Evolutionary conservation across 1,140 invertebrate species (phyloP).

Genomic region (Listronotus oregonensis): DNA sequence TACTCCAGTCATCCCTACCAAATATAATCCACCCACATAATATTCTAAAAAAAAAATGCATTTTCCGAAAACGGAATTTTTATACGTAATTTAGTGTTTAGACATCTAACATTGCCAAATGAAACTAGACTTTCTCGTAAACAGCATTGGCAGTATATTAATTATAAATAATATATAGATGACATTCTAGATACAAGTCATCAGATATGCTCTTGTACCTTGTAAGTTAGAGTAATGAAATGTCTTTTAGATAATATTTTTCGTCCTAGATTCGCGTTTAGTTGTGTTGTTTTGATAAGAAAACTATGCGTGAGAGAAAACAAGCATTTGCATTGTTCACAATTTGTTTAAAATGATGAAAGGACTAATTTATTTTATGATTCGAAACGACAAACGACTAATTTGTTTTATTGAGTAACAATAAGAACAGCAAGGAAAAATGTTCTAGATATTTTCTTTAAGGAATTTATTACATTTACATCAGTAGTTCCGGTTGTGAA

Average conservation of each 20-base stretch:
- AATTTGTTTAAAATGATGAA: too few species aligned
- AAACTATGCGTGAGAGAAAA: constrained; percentile 3
- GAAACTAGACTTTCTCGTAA: constrained; percentile 15
- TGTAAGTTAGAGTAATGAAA: constrained; percentile 14
- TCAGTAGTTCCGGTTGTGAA: too few species aligned
- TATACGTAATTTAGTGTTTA: neutral
- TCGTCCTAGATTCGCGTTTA: constrained; percentile 6
- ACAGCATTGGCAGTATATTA: constrained; percentile 12
- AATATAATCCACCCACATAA: too few species aligned
- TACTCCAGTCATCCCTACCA: too few species aligned
- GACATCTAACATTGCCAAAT: neutral
- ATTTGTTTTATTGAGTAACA: too few species aligned
- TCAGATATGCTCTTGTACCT: constrained; percentile 17
- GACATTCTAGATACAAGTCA: constrained; percentile 12
- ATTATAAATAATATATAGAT: constrained; percentile 20
- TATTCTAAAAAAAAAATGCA: too few species aligned
- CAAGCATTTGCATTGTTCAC: too few species aligned
- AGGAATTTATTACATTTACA: too few species aligned
- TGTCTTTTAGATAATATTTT: constrained; percentile 16
- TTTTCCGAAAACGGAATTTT: neutral
- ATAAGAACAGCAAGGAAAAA: too few species aligned
- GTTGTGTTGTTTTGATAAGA: constrained; percentile 14
- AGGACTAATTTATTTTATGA: too few species aligned
- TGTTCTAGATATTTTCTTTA: too few species aligned
- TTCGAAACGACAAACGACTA: too few species aligned